These are phyloP conservation scores for Schizaphis graminum DNA, from an alignment of 2,888 invertebrate genomes.

Conservation along the genomic window DNA sequence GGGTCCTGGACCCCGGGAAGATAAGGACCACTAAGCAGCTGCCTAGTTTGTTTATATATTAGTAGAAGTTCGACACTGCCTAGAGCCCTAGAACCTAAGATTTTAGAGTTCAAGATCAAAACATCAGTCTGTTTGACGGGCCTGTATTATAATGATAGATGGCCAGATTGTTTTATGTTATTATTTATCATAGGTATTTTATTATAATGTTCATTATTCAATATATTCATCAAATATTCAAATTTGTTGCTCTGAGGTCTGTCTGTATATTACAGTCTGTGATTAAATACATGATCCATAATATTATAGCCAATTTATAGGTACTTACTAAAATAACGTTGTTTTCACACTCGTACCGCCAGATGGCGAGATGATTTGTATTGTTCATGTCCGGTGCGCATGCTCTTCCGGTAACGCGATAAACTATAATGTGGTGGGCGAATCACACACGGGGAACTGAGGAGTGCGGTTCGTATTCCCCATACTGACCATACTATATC, in stretches of 20 bases:
- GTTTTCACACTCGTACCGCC: background rate
- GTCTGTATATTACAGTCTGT: too few relatives aligned
- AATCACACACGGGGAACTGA: background rate
- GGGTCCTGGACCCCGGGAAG: too few relatives aligned
- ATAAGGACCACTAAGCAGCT: too few relatives aligned
- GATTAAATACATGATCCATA: too few relatives aligned
- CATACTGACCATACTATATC: background rate
- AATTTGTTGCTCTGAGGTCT: too few relatives aligned
- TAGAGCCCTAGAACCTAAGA: too few relatives aligned
- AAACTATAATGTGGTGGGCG: background rate
- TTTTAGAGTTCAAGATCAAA: too few relatives aligned
- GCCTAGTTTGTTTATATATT: too few relatives aligned
- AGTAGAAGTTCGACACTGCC: too few relatives aligned
- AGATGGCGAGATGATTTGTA: background rate
- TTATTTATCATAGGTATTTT: background rate
- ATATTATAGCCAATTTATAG: too few relatives aligned
- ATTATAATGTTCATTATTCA: background rate
- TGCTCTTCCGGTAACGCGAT: constrained; percentile 21
- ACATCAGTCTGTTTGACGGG: too few relatives aligned
- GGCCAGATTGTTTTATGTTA: background rate
- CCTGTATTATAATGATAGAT: background rate
- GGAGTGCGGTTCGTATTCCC: background rate
- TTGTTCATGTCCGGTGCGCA: background rate
- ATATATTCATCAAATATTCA: too few relatives aligned
- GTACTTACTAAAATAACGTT: background rate